A percentile compares a stretch with the other conserved stretches of the same genome.
These are phyloP conservation scores for Aphaenogaster ashmeadi DNA, from an alignment of 1,140 invertebrate genomes.

Conservation along the genomic window DNA sequence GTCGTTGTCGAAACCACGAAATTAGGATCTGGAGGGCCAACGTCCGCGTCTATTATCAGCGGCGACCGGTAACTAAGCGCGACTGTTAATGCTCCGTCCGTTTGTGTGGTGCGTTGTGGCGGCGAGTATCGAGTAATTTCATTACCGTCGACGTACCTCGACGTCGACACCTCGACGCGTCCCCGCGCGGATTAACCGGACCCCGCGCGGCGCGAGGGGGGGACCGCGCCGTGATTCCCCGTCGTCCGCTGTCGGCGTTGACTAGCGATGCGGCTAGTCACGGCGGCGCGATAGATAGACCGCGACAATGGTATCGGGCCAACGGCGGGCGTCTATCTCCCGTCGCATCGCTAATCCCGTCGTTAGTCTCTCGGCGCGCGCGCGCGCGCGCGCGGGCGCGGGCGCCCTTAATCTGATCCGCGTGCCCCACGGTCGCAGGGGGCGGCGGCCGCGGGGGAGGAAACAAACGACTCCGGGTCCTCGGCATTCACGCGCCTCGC, in stretches of 20 bases:
- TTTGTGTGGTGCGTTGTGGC: constrained; percentile 34
- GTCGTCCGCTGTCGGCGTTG: constrained; percentile 44
- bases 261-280: constrained; percentile 50
- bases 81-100: constrained; percentile 39
- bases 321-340: constrained; percentile 46
- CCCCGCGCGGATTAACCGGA: constrained; percentile 17
- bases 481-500: constrained; percentile 17
- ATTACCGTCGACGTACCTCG: constrained; percentile 17
- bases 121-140: constrained; percentile 55
- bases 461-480: constrained; percentile 45
- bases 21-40: constrained; percentile 28
- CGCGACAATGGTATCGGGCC: constrained; percentile 57
- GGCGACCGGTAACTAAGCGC: constrained; percentile 24
- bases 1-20: neutral
- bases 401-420: constrained; percentile 41
- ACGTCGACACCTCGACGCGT: constrained; percentile 37
- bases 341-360: constrained; percentile 36
- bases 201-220: neutral
- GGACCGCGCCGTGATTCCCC: constrained; percentile 28
- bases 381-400: neutral
- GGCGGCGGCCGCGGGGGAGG: neutral
- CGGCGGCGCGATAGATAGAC: constrained; percentile 53
- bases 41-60: constrained; percentile 18
- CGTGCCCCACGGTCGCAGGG: neutral
- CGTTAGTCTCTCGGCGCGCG: constrained; percentile 37